Base-by-base conservation (phyloP, 2,888 invertebrate genomes). In the Cryptosula pallasiana region DNA sequence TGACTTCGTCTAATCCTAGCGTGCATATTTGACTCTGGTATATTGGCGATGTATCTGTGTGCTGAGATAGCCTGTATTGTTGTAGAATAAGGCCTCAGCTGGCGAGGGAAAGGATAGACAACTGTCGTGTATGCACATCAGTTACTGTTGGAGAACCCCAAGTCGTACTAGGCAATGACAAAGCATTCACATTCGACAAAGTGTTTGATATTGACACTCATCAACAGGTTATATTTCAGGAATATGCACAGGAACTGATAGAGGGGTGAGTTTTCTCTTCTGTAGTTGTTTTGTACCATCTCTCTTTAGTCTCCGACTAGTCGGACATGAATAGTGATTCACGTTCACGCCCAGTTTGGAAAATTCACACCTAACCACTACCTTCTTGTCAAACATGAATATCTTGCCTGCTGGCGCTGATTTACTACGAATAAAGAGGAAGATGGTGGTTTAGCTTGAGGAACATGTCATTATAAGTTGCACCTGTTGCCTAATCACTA, bases 161-260 rank as follows among this genome's bases (percentile, higher is more conserved):
- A 75, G 91, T 98, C 54, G 90, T 93, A 76, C 88, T 98, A 58
- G 96, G 96, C 72, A 90, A 92, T 55, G 95, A 96, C 86, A 93
- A 95, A 81, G 92, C 93, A 69, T 97, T 96, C 87, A 97, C 97
- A 32, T 99, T 94, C 86, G 95, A 99, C 87, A 91, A 91, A 85
- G 96, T 98, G 69, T 98, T 94, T 86, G 95, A 96, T 84, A 91
- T 90, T 72, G 87, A 87, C 72, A 88, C 90, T 58, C 85, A 86
- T 71, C 98, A 96, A 86, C 89, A 88, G 73, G 81, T 84, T 16
- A 90, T 99, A 34, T 99, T 96, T 84, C 89, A 91, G 69, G 89
- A 89, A 16, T 93, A 94, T 81, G 94, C 95, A 71, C 89, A 90
- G 73, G 89, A 90, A 72, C 89, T 99, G 73, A 92, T 99, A 77